Base-by-base conservation (phyloP, 2,888 invertebrate genomes). In the Deroplatys truncata region DNA sequence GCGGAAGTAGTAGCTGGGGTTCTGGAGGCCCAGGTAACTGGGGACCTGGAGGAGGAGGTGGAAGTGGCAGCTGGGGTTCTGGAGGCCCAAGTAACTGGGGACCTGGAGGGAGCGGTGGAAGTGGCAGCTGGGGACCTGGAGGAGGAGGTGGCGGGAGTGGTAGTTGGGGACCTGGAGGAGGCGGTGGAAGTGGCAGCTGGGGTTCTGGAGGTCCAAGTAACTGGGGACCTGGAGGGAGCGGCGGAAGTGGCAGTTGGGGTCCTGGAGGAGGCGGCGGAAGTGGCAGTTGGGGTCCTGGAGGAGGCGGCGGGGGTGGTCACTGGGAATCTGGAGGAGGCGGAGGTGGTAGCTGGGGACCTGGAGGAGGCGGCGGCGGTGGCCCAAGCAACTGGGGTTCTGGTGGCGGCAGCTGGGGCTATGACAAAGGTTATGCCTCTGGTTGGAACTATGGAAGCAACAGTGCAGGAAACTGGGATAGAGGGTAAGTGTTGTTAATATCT, bases 381-480 rank as follows among this genome's bases (percentile, higher is more conserved):
- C 28, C 87, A 25, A 8, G 83, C 20, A 31, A 35, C 49, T 84
- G 35, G 82, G 56, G 89, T n/a, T n/a, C n/a, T n/a, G n/a, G n/a
- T n/a, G n/a, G n/a, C n/a, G 88, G 88, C 1, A 89, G 84, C 82
- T 90, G 90, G 90, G 90, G 89, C 56, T 90, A 90, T 49, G 90
- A 89, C 43, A 86, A 84, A 82, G 90, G 90, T n/a, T 90, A 90
- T 84, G 90, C 90, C 72, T 90, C 90, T 28, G 72, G 88, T 25
- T 90, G 90, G 90, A 84, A 88, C 29, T 90, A 90, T 83, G 90
- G 90, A 16, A 86, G 86, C 16, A 28, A 83, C 15, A 86, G 82
- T 15, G 88, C 86, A 13, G 88, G 83, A 13, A 82, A 86, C 3
- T 25, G 85, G 28, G n/a, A 56, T 13, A 25, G 85, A 43, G 43